These are phyloP conservation scores for Deroplatys truncata DNA, from an alignment of 2,888 invertebrate species.

Conservation along the genomic window DNA sequence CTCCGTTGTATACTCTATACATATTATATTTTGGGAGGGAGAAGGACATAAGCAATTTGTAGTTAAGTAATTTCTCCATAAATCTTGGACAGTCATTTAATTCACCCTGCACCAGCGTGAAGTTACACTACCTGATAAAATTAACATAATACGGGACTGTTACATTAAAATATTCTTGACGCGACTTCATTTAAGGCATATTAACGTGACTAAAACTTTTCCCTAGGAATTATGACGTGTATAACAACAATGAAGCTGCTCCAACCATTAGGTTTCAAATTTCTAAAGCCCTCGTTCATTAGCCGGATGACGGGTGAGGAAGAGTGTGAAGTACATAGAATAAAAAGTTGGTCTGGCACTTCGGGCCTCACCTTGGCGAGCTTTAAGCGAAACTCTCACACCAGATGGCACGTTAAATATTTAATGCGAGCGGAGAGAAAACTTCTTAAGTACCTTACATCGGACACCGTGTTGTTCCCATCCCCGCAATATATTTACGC, in stretches of 20 bases:
- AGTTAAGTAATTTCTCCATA: no score
- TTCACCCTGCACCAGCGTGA: no score
- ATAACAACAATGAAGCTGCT: not conserved
- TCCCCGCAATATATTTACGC: no score
- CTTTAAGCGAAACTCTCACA: not conserved
- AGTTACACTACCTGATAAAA: no score
- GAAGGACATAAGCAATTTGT: no score
- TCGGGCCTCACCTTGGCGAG: not conserved
- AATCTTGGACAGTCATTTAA: no score
- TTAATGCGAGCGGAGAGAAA: not conserved
- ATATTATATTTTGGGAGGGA: no score
- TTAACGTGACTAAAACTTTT: no score
- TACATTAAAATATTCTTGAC: no score
- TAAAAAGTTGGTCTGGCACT: not conserved
- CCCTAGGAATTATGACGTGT: not conserved
- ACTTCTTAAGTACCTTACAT: not conserved
- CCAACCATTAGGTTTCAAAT: not conserved
- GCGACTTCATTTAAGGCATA: no score
- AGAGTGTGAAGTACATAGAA: not conserved
- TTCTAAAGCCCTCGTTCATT: not conserved
- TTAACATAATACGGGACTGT: no score
- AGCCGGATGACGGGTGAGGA: not conserved
- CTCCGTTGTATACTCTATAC: no score
- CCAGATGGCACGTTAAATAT: not conserved
- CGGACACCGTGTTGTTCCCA: not conserved